Evolutionary conservation across 2,888 invertebrate species (phyloP).

Genomic region (Rhimphoctona megacephalus): DNA sequence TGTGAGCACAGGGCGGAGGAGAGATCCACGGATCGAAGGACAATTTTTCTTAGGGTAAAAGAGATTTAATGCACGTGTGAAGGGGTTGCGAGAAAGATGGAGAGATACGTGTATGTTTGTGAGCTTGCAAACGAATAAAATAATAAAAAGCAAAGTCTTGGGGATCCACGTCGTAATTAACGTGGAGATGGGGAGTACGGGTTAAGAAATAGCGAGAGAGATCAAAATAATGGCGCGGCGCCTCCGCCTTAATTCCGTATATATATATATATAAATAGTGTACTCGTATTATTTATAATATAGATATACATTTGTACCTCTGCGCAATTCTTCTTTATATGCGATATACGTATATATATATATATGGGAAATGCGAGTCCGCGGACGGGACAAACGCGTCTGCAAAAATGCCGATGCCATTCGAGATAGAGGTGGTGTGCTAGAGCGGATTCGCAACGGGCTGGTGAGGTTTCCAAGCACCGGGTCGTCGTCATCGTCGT

Average conservation of each 20-base stretch:
- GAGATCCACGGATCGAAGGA: background rate
- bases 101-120: background rate
- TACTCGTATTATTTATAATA: conserved; percentile 40
- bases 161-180: conserved; percentile 74
- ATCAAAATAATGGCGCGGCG: conserved; percentile 66
- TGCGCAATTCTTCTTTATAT: conserved; percentile 14
- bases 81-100: conserved; percentile 20
- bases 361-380: conserved; percentile 65
- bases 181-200: conserved; percentile 66
- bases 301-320: conserved; percentile 30
- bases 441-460: conserved; percentile 75
- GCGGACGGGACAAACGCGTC: conserved; percentile 73
- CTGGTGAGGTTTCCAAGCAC: conserved; percentile 60
- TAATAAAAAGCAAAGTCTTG: conserved; percentile 13
- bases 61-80: conserved; percentile 19
- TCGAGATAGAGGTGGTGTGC: conserved; percentile 72
- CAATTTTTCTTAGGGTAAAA: conserved; percentile 7
- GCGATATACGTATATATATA: conserved; percentile 70
- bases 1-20: background rate
- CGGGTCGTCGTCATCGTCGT: conserved; percentile 43
- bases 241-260: conserved; percentile 33
- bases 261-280: conserved; percentile 2
- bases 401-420: conserved; percentile 79
- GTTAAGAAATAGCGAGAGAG: conserved; percentile 45
- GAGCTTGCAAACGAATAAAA: conserved; percentile 8